Evolutionary conservation across 2,797 vertebrate genomes (phyloP), one percentile per base, ranked within the genome.

Genomic region (Siniperca undulata): DNA sequence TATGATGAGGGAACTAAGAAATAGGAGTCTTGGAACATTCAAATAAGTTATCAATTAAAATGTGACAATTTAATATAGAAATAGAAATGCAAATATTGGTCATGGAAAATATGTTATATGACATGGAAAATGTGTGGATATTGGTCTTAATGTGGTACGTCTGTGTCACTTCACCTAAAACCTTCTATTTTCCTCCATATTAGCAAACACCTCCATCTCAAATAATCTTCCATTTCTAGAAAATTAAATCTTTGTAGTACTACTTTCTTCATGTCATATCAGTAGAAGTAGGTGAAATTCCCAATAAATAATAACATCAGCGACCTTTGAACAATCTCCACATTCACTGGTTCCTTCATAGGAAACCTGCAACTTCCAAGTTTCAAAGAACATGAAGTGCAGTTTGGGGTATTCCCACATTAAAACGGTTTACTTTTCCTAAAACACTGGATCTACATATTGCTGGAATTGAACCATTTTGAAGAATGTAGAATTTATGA

Each of bases 111-210:
- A 27, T 27, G 38, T 38, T 66, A 30, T n/a, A 60, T 71, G 44
- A 53, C 27, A 24, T 48, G 27, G 58, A 64, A 77, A 62, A 77
- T 74, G 62, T n/a, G 62, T 77, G 77, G 16, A 86, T 85, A 78
- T 77, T 24, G 20, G 52, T 42, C 6, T 80, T 61, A 59, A 70
- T 69, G 55, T 36, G 46, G 65, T 24, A 59, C 24, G 70, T 16
- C 30, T 78, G 20, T 48, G 62, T 80, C 53, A 40, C 7, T 61
- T 36, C 30, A 19, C n/a, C 48, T 36, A 40, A 48, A 82, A 48
- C 34, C 6, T 24, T 70, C 40, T 20, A n/a, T 48, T 78, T 56
- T 12, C 27, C 36, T 61, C 52, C 24, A 16, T 65, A 60, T 59
- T 42, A 53, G 50, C 69, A 82, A 61, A 73, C 0, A 19, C 65